These are phyloP conservation scores for Eupithecia subumbrata DNA, from an alignment of 2,888 invertebrate species.

Conservation along the genomic window DNA sequence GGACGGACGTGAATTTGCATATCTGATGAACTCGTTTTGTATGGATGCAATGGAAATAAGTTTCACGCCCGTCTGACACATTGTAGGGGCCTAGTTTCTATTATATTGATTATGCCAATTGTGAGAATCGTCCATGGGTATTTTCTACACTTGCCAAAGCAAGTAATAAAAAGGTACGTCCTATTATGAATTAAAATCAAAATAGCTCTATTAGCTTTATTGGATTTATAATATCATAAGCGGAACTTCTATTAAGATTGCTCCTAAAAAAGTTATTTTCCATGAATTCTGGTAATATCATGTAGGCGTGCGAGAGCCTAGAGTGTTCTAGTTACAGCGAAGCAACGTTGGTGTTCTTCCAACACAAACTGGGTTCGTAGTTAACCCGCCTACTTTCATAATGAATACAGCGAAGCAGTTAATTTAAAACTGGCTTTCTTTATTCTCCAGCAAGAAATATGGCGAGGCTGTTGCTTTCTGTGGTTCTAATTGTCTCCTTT, in stretches of 20 bases:
- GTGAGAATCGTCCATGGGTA: not conserved
- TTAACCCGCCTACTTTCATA: too few relatives aligned
- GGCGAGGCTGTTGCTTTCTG: not conserved
- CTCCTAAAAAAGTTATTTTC: not conserved
- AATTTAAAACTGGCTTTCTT: not conserved
- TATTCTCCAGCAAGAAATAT: not conserved
- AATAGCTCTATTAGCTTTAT: not conserved
- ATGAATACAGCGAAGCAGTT: too few relatives aligned
- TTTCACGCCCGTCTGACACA: constrained; percentile 10
- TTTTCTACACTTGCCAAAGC: not conserved
- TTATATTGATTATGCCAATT: not conserved
- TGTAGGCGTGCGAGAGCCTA: not conserved
- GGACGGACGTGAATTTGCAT: constrained; percentile 40
- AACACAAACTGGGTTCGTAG: too few relatives aligned
- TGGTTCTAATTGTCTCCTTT: not conserved
- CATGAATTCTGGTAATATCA: not conserved
- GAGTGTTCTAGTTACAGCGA: not conserved
- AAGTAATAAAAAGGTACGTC: not conserved
- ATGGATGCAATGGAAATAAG: constrained; percentile 32
- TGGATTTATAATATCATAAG: not conserved
- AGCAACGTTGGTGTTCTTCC: too few relatives aligned
- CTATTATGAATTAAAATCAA: not conserved
- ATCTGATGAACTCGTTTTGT: constrained; percentile 37
- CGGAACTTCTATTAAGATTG: not conserved
- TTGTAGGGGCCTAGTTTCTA: constrained; percentile 19